Percentiles rank a stretch among this genome's conserved stretches.
Evolutionary conservation across 2,113 vertebrate species (phyloP).

Genomic region (Lophochroa leadbeateri): DNA sequence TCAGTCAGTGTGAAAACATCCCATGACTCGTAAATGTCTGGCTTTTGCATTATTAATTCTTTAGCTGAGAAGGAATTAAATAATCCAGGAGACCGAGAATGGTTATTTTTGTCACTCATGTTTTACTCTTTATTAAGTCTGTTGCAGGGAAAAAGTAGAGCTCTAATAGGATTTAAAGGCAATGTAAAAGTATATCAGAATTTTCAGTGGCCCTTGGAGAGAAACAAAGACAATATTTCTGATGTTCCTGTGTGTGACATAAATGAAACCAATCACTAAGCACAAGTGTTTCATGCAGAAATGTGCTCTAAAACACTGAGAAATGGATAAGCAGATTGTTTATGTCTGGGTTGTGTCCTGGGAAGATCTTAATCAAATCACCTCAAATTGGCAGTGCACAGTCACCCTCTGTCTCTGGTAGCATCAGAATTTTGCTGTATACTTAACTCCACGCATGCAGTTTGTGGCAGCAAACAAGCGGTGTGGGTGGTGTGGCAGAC

Average conservation of each 20-base stretch:
- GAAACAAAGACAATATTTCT: neutral
- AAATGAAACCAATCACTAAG: neutral
- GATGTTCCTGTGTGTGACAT: neutral
- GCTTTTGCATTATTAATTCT: neutral
- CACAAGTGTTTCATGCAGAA: neutral
- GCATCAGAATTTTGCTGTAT: neutral
- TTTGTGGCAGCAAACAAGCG: neutral
- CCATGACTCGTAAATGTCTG: neutral
- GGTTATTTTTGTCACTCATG: neutral
- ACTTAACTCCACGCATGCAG: neutral
- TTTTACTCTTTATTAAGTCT: neutral
- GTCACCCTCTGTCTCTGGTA: neutral
- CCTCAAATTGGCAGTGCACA: neutral
- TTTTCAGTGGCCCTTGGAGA: neutral
- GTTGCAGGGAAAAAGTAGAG: neutral
- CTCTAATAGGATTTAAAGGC: neutral
- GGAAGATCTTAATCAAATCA: neutral
- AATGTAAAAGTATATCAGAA: neutral
- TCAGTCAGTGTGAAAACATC: neutral
- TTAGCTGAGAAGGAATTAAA: neutral
- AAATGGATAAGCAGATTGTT: neutral
- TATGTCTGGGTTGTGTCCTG: neutral
- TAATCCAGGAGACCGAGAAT: neutral
- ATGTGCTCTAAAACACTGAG: neutral
- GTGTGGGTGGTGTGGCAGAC: accelerated